Base-by-base conservation (phyloP, 2,113 vertebrate genomes). In the Rattus rattus region DNA sequence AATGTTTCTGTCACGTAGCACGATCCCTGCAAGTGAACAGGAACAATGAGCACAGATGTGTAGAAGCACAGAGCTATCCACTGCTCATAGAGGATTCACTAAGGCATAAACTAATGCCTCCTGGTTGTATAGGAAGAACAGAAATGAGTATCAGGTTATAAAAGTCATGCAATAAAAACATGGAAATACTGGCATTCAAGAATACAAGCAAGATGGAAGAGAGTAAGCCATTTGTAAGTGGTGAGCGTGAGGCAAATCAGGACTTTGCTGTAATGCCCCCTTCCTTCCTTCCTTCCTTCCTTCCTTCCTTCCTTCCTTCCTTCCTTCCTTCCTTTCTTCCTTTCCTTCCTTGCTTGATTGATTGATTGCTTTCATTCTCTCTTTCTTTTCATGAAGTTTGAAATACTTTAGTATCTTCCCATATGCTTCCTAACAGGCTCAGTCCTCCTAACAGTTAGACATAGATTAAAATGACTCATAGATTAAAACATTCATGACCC, bases 361-460 rank as follows among this genome's bases (percentile, higher is more conserved):
- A 13, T 56, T 56, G 54, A 9, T 65, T 65, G 63, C 52, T 28
- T 36, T 69, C 30, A 12, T 36, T 69, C 72, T 4, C 43, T 96
- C 20, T 26, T 91, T 56, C 67, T 73, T 83, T 81, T 73, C 92
- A 36, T 52, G 43, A 88, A 94, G 76, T 94, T 91, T 75, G 59
- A 61, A 84, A 43, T 70, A 39, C 5, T 90, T 47, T 65, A 93
- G 33, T 76, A 28, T 1, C 6, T 90, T 28, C 26, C 39, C 39
- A 89, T 61, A 63, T 76, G 19, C 9, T 39, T 67, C 70, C 28
- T 67, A 73, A 24, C 67, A 20, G 59, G 59, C 13, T 84, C 10
- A 11, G 2, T 83, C 22, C 12, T 86, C 16, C 52, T 72, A 17
- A 59, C 70, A 33, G 39, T 11, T 47, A 90, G 88, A 85, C 65